Evolutionary conservation across 2,888 invertebrate species (phyloP), one percentile per base, ranked within the genome.

Genomic region (Nephrotoma guestfalica): DNA sequence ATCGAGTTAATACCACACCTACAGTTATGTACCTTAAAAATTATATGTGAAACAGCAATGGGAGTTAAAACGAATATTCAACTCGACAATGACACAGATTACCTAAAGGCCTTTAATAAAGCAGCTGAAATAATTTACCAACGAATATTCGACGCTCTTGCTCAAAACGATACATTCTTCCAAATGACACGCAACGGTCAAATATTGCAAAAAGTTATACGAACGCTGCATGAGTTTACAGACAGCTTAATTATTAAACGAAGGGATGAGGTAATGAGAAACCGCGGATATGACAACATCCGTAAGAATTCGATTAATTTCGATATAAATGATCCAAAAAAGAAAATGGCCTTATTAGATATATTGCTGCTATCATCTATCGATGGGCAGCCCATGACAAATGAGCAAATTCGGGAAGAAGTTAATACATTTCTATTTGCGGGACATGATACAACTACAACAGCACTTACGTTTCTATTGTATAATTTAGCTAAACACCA

Each of bases 361-460:
- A 91, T 95, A 57, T 89, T 96, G 4, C 90, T 96, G 13, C 91
- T 94, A 86, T 92, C 94, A 3, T 93, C 93, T 88, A 92, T 93
- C 13, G 93, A 94, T 88, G 94, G 94, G 0, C 90, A 92, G 87
- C 93, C 92, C 4, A 90, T 96, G 84, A 92, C 93, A 7, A 93
- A 94, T 88, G 90, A 93, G 43, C 93, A 93, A 87, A 93, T 96
- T 83, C 92, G 94, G 86, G 94, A 95, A 89, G 95, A 95, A 91
- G 94, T 95, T 0, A 94, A 95, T 88, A 95, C 95, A 0, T 95
- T 95, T 88, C 94, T 95, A 94, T 95, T 95, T 90, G 95, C 94
- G 90, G 93, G 93, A 0, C 92, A 93, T 87, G 93, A 93, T 87
- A 93, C 93, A 4, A 93, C 93, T 9, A 91, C 93, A 0, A 91